Evolutionary conservation across 2,113 vertebrate genomes (phyloP).

Genomic region (Plecturocebus donacophilus): DNA sequence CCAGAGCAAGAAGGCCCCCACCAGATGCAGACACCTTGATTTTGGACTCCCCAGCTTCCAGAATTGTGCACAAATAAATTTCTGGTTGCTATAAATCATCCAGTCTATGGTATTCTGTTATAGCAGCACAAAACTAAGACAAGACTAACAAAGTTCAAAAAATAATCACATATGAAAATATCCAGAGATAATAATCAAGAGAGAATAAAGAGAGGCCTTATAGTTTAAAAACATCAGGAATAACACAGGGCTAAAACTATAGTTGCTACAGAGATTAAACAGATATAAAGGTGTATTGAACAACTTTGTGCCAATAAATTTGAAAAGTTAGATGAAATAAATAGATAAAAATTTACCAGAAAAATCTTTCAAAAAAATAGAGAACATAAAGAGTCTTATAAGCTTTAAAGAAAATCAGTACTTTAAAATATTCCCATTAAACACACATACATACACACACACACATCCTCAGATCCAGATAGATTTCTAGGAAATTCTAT

Average conservation of each 20-base stretch:
- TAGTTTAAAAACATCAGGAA: not conserved
- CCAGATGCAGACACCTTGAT: not conserved
- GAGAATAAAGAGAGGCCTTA: not conserved
- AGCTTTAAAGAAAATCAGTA: not conserved
- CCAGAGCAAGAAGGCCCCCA: not conserved
- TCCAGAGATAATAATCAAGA: not conserved
- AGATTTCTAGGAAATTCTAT: not conserved
- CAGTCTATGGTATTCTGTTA: not conserved
- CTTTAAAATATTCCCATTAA: not conserved
- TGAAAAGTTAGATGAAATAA: conserved; percentile 15
- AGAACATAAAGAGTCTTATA: not conserved
- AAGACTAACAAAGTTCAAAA: not conserved
- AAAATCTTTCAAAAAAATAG: not conserved
- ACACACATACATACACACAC: not conserved
- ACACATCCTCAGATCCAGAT: not conserved
- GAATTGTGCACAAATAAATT: not conserved
- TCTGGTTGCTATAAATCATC: not conserved
- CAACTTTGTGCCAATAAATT: not conserved
- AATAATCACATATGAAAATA: not conserved
- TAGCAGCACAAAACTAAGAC: not conserved
- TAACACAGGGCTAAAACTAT: not conserved
- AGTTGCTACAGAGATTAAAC: not conserved
- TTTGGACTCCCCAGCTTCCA: not conserved
- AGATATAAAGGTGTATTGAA: not conserved
- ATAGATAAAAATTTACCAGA: not conserved